A percentile compares a stretch with the other conserved stretches of the same genome.
Evolutionary conservation across 2,888 invertebrate genomes (phyloP).

Genomic region (Altica lythri): DNA sequence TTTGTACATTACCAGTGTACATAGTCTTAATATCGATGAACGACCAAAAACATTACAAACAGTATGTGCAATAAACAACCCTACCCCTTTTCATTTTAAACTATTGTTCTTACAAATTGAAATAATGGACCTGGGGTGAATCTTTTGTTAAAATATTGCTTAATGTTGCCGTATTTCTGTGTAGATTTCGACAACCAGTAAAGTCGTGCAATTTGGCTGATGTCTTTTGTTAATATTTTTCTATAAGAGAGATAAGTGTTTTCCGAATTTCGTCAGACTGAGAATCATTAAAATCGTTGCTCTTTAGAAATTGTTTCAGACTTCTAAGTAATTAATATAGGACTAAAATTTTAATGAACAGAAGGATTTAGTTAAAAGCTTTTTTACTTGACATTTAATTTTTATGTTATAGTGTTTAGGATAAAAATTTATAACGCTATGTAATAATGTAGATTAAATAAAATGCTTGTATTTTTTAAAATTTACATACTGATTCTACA

Average conservation of each 20-base stretch:
- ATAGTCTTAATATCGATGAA: constrained; percentile 1
- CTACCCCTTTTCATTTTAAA: constrained; percentile 28
- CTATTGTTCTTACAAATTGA: constrained; percentile 28
- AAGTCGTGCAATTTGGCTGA: constrained; percentile 20
- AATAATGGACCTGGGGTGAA: constrained; percentile 25
- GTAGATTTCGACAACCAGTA: constrained; percentile 3
- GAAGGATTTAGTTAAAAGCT: no score
- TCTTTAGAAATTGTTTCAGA: constrained; percentile 13
- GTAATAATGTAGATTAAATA: no score
- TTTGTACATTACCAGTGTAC: not conserved
- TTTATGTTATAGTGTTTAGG: no score
- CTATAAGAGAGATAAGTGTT: constrained; percentile 16
- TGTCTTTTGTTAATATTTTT: constrained; percentile 17
- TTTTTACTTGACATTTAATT: no score
- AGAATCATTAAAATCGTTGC: constrained; percentile 9
- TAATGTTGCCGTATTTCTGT: not conserved
- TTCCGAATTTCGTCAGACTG: not conserved
- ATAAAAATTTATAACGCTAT: no score
- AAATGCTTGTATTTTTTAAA: no score
- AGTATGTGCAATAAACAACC: constrained; percentile 8
- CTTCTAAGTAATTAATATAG: not conserved
- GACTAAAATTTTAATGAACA: no score
- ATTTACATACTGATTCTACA: no score
- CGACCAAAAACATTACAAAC: constrained; percentile 11
- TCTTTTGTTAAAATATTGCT: constrained; percentile 19